Evolutionary conservation across 2,888 invertebrate genomes (phyloP).

Genomic region (Drosophila fulvimacula): DNA sequence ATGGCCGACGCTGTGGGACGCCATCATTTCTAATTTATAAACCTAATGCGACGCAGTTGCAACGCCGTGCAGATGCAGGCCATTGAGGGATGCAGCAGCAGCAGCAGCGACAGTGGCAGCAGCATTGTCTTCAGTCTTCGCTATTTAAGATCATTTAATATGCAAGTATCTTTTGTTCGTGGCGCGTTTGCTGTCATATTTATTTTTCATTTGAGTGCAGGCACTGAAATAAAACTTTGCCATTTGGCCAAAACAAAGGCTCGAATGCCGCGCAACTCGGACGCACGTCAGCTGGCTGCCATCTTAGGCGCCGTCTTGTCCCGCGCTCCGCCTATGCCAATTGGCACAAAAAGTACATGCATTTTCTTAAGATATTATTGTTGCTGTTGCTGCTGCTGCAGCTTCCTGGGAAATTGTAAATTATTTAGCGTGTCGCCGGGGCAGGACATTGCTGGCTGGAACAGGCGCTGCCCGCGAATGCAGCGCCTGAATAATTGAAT

Average conservation of each 20-base stretch:
- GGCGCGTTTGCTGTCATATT: slow-evolving; percentile 73
- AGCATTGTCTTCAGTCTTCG: slow-evolving; percentile 70
- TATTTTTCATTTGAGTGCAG: slow-evolving; percentile 78
- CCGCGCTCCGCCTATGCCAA: slow-evolving; percentile 30
- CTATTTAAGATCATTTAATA: slow-evolving; percentile 80
- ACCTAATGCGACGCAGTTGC: slow-evolving; percentile 72
- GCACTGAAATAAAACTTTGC: slow-evolving; percentile 76
- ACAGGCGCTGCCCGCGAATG: slow-evolving; percentile 10
- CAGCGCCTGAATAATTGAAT: slow-evolving; percentile 82
- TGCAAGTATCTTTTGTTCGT: slow-evolving; percentile 76
- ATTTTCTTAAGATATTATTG: slow-evolving; percentile 66
- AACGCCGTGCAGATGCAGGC: slow-evolving; percentile 16
- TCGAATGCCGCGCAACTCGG: slow-evolving; percentile 62
- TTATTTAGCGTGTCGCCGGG: slow-evolving; percentile 69
- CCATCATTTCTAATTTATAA: slow-evolving; percentile 81
- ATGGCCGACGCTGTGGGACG: slow-evolving; percentile 48
- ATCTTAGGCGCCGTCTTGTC: background rate
- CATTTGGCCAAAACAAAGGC: slow-evolving; percentile 74
- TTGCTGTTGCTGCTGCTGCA: slow-evolving; percentile 18
- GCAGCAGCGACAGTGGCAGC: slow-evolving; percentile 8
- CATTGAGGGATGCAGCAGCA: background rate
- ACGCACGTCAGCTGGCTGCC: slow-evolving; percentile 72
- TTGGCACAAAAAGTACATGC: slow-evolving; percentile 67
- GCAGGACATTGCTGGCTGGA: slow-evolving; percentile 14
- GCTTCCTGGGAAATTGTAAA: slow-evolving; percentile 69